Percentiles rank a stretch among this genome's conserved stretches.
Evolutionary conservation across 2,888 invertebrate species (phyloP).

Genomic region (Nomada ruficornis): DNA sequence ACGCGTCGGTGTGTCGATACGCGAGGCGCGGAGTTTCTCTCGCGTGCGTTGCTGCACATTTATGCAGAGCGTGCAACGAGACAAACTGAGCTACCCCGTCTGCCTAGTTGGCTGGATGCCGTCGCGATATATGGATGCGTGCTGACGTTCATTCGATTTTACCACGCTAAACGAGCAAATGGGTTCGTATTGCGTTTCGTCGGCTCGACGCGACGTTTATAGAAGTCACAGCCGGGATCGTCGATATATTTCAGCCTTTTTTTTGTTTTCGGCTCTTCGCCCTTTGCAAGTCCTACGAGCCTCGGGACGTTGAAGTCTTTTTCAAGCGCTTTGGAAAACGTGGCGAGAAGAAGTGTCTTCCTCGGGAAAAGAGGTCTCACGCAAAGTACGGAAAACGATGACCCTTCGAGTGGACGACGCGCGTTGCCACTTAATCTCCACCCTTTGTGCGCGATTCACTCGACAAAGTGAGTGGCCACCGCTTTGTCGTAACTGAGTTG

Average conservation of each 20-base stretch:
- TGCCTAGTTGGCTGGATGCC: constrained; percentile 17
- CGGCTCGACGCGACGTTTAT: constrained; percentile 25
- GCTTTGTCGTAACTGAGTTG: constrained; percentile 17
- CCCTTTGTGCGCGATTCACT: not conserved
- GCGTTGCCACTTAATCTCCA: not conserved
- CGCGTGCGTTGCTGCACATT: constrained; percentile 64
- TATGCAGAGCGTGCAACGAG: constrained; percentile 51
- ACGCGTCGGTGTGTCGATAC: constrained; percentile 53
- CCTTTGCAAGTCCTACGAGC: not conserved
- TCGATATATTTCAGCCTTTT: not conserved
- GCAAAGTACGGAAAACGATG: not conserved
- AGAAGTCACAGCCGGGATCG: not conserved
- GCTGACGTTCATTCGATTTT: constrained; percentile 62
- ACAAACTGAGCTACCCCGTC: constrained; percentile 40
- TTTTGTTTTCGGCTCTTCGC: not conserved
- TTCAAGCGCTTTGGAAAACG: not conserved
- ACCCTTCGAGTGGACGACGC: not conserved
- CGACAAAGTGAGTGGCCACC: constrained; percentile 17
- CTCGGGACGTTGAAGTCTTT: too few species aligned
- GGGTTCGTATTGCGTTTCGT: constrained; percentile 29
- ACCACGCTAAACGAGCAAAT: constrained; percentile 50
- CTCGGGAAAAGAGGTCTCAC: not conserved
- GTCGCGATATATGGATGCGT: constrained; percentile 31
- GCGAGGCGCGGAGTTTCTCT: constrained; percentile 53
- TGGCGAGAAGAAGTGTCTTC: not conserved